Conservation (phyloP, 1,140 invertebrate genomes). For the Lucilia sericata region DNA sequence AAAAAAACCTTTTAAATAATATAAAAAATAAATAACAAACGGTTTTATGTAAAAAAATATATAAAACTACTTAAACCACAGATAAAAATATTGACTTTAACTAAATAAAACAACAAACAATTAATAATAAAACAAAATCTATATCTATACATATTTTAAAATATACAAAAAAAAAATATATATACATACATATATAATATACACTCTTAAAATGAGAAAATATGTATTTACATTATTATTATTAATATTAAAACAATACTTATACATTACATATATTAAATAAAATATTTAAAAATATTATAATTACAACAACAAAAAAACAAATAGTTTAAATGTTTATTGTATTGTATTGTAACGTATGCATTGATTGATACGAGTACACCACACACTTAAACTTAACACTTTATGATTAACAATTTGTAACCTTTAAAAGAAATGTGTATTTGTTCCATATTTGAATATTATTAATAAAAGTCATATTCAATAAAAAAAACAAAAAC, state of each 20-base stretch:
- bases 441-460: slow-evolving; percentile 65
- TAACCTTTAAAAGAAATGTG: slow-evolving; percentile 53
- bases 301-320: slow-evolving; percentile 50
- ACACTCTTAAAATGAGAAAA: background rate
- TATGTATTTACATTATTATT: slow-evolving; percentile 18
- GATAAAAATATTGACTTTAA: slow-evolving; percentile 34
- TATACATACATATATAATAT: background rate
- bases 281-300: slow-evolving; percentile 32
- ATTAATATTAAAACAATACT: background rate
- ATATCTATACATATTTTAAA: slow-evolving; percentile 42
- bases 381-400: slow-evolving; percentile 44
- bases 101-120: slow-evolving; percentile 36
- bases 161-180: background rate
- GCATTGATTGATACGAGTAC: background rate
- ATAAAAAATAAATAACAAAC: slow-evolving; percentile 21
- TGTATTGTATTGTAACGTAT: slow-evolving; percentile 46
- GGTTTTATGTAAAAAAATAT: slow-evolving; percentile 30
- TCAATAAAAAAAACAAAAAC: slow-evolving; percentile 54
- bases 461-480: slow-evolving; percentile 64
- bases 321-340: slow-evolving; percentile 48
- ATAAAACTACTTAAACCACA: slow-evolving; percentile 27
- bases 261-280: background rate
- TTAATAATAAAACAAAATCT: slow-evolving; percentile 10
- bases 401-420: slow-evolving; percentile 52
- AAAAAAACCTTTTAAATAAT: slow-evolving; percentile 22